Evolutionary conservation across 2,113 vertebrate genomes (phyloP).

Genomic region (Actenoides hombroni): DNA sequence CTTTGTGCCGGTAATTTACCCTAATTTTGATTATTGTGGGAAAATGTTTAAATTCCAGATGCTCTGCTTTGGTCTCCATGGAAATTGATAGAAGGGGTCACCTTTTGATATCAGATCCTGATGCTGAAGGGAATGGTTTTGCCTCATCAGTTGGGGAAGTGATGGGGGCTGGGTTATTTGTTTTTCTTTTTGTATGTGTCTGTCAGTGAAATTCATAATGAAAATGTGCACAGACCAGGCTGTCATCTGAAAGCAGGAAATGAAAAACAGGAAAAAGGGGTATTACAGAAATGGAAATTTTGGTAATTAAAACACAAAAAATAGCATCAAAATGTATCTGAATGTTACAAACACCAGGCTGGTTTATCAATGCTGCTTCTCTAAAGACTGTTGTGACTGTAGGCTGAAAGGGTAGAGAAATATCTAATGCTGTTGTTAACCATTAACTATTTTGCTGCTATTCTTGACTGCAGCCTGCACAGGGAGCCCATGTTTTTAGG

Average conservation of each 20-base stretch:
- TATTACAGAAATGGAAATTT: conserved; percentile 6
- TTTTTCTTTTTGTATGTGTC: background rate
- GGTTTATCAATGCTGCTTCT: background rate
- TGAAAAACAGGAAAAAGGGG: background rate
- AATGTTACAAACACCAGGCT: background rate
- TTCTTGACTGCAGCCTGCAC: background rate
- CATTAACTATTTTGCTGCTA: background rate
- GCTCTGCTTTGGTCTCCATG: background rate
- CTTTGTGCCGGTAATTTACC: background rate
- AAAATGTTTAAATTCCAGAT: background rate
- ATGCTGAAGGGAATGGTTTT: background rate
- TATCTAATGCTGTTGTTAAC: background rate
- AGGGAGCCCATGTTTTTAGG: accelerated
- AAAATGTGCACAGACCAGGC: background rate
- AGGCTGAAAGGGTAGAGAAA: background rate
- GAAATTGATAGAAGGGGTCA: background rate
- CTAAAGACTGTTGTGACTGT: background rate
- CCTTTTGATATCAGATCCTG: background rate
- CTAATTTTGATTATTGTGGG: background rate
- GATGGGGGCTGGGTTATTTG: background rate
- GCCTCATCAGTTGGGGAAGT: background rate
- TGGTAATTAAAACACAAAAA: background rate
- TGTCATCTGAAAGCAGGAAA: background rate
- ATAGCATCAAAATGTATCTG: background rate
- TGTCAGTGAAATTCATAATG: background rate